Evolutionary conservation across 1,140 invertebrate species (phyloP).

Genomic region (Episyrphus balteatus): DNA sequence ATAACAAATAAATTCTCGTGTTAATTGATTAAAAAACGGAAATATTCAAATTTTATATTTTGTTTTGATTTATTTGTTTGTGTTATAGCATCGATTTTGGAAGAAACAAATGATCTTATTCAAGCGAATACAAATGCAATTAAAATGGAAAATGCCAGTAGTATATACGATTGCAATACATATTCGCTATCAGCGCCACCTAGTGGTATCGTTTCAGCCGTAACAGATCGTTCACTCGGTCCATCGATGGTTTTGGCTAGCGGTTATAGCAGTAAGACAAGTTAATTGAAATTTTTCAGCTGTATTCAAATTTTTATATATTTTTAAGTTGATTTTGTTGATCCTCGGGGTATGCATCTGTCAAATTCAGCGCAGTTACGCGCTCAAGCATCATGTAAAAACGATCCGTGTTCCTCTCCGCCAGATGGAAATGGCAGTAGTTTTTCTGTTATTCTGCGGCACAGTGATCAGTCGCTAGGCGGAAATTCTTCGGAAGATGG

Average conservation of each 20-base stretch:
- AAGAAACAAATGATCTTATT: constrained; percentile 61
- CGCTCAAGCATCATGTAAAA: constrained; percentile 15
- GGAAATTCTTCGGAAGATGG: constrained; percentile 11
- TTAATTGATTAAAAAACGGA: too few species aligned
- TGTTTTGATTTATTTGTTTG: background rate
- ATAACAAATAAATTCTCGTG: too few species aligned
- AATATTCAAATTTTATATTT: too few species aligned
- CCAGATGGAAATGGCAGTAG: constrained; percentile 10
- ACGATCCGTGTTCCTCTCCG: constrained; percentile 19
- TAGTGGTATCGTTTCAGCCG: constrained; percentile 13
- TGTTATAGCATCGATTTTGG: constrained; percentile 78
- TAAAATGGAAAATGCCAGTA: constrained; percentile 72
- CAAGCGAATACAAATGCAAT: constrained; percentile 69
- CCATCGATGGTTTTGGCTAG: constrained; percentile 45
- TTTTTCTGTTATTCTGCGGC: constrained; percentile 25
- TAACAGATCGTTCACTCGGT: constrained; percentile 19
- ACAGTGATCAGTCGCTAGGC: constrained; percentile 8
- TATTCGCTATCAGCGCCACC: constrained; percentile 66
- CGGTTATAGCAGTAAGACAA: constrained; percentile 51
- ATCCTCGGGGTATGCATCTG: constrained; percentile 27
- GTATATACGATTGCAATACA: constrained; percentile 80
- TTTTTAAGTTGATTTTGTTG: constrained; percentile 28
- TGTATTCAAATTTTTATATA: too few species aligned
- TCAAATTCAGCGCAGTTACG: constrained; percentile 19
- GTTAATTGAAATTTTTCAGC: background rate